Base-by-base conservation (phyloP, 2,797 vertebrate genomes). In the Smutsia gigantea region DNA sequence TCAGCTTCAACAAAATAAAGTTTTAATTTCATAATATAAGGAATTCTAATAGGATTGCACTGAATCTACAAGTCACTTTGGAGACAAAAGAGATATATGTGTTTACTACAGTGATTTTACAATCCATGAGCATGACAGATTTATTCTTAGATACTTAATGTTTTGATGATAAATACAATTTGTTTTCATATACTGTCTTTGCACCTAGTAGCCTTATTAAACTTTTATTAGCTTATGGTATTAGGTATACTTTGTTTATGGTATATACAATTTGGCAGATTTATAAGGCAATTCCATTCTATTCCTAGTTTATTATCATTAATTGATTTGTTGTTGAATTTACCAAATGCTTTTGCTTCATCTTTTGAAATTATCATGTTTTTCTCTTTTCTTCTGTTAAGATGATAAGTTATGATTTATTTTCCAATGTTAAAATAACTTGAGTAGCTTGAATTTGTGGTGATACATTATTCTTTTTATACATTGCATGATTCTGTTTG, bases 71-170 rank as follows among this genome's bases (percentile, higher is more conserved):
- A 87, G 77, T 90, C 8, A 79, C 7, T 51, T 39, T 39, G 37
- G 7, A 5, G 2, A 71, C 29, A 81, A 87, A 88, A 51, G 17
- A 90, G 17, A 57, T 68, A 93, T 46, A 11, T 46, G 46, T 46
- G 9, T 46, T 64, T 15, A 57, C 7, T 71, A 64, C 8, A 19
- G 25, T 34, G 61, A 87, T 55, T 87, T 75, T 86, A n/a, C 39
- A 81, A 81, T 74, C 25, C n/a, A 69, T 34, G 53, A 95, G 66
- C 39, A 93, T 49, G 19, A 87, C 0, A 68, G 34, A 37, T 78
- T 78, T 71, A 95, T 12, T 84, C 39, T 27, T 74, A 89, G 13
- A 91, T 82, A 87, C 55, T 81, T 79, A 89, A n/a, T 51, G 75
- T 66, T 93, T 64, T 77, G 46, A 27, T 39, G 29, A 37, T 15